Base-by-base conservation (phyloP, 1,140 invertebrate species). In the Camponotus floridanus region DNA sequence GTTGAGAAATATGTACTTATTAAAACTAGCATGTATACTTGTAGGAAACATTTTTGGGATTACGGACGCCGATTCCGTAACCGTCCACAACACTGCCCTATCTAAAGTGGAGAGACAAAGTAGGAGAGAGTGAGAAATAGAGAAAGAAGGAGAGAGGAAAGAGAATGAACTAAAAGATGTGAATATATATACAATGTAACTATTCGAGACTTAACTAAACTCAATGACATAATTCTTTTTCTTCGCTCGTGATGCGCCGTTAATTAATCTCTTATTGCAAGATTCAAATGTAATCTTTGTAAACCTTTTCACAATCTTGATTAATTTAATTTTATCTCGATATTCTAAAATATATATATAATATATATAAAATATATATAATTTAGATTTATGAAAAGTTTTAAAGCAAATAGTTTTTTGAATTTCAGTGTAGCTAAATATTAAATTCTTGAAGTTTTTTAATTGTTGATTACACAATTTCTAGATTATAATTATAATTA, bases 51-150 rank as follows among this genome's bases (percentile, higher is more conserved):
- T 93, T 92, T 91, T 91, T 94, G 91, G 93, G 93, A 93, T 94
- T 93, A 94, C 94, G 94, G 94, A 94, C 91, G 62, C 74, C 91
- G 61, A 85, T 86, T 94, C 93, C 94, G 94, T 94, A 94, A 92
- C 92, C 93, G 93, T 94, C 93, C 93, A 94, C 92, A 91, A 94
- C 94, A 94, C 94, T 94, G 94, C 93, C 94, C 93, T 93, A 90
- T 92, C 88, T 91, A 92, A 91, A 89, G 87, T 88, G 70, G 88
- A 87, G 48, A 83, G 85, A 81, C 71, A 80, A 85, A 86, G 18
- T 85, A 70, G 81, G 84, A n/a, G 15, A 51, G 18, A n/a, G 45
- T 21, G 21, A 48, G n/a, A 86, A 15, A 45, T 21, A 51, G 9
- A 9, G 15, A 61, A 21, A 76, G 9, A 48, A 26, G 67, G 13